Percentiles rank a stretch among this genome's conserved stretches.
Conservation (phyloP, 2,888 invertebrate species). For the Heteromyza rotundicornis region DNA sequence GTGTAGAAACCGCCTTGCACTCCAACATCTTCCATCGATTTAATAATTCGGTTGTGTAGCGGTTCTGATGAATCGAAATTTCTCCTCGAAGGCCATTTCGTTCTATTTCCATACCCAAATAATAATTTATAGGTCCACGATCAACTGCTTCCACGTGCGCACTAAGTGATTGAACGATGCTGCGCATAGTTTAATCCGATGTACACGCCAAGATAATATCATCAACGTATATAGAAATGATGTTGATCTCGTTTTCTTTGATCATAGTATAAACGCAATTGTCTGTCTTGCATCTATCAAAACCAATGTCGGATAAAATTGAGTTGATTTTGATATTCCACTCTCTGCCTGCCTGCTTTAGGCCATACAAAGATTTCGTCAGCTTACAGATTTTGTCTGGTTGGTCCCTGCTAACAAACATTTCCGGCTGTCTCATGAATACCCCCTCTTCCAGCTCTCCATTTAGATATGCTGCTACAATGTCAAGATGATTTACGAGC, state of each 20-base stretch:
- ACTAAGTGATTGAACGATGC: neutral
- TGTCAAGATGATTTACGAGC: slow-evolving; percentile 30
- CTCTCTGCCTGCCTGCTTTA: too few relatives aligned
- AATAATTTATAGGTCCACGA: slow-evolving; percentile 20
- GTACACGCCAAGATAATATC: slow-evolving; percentile 20
- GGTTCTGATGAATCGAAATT: slow-evolving; percentile 16
- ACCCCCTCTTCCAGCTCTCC: too few relatives aligned
- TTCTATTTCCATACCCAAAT: slow-evolving; percentile 23
- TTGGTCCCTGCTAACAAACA: slow-evolving; percentile 18
- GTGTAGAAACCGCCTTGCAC: slow-evolving; percentile 24
- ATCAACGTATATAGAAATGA: too few relatives aligned
- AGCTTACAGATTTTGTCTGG: slow-evolving; percentile 25
- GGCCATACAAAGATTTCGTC: slow-evolving; percentile 28
- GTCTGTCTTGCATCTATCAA: too few relatives aligned
- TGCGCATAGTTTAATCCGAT: neutral
- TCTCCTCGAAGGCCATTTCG: slow-evolving; percentile 14
- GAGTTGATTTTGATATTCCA: slow-evolving; percentile 22
- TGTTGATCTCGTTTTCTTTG: too few relatives aligned
- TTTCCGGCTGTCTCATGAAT: slow-evolving; percentile 27
- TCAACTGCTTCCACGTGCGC: slow-evolving; percentile 21
- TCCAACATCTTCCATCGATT: slow-evolving; percentile 26
- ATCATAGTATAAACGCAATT: too few relatives aligned
- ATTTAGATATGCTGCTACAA: slow-evolving; percentile 30
- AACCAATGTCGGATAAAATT: slow-evolving; percentile 12
- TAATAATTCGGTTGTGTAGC: slow-evolving; percentile 21